Evolutionary conservation across 2,113 vertebrate species (phyloP), one percentile per base, ranked within the genome.

Genomic region (Osmerus eperlanus): DNA sequence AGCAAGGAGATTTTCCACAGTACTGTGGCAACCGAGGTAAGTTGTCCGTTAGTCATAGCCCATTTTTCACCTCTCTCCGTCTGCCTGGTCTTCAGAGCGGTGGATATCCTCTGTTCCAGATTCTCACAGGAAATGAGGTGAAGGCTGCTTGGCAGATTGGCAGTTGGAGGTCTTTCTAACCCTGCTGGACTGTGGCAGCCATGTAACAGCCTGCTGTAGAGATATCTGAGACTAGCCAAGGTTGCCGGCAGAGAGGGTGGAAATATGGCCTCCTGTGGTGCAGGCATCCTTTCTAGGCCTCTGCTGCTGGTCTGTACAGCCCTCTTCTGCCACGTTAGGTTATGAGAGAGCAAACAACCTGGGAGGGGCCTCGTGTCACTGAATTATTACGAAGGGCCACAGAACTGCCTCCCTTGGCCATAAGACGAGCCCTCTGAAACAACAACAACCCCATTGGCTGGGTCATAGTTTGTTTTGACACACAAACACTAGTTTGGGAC

Each of bases 11-110:
- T 71, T 66, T 91, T 89, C 69, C 78, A 83, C 58, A 91, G 79
- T 78, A 91, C 89, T 32, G 67, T 82, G 29, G 88, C 83, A 29
- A 88, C 88, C 1, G 88, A 91, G 90, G 90, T 91, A 62, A 89
- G 89, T 88, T 11, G 41, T 15, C 25, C 14, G 3, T 14, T 19
- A 28, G 6, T 29, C 11, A 58, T 32, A 18, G 25, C 54, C 2
- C 3, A 36, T 36, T 36, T 36, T 36, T 47, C 7, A 11, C 13
- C 32, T 32, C 59, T 51, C 18, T 19, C 53, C 51, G 13, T 16
- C 16, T 55, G 13, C 18, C 7, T 29, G 51, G 51, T 23, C 23
- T 29, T 23, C 28, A 54, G 29, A 15, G 16, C 11, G 52, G 6
- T 32, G 6, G 18, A 55, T 18, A 56, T 58, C 25, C 28, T 36